Evolutionary conservation across 2,113 vertebrate species (phyloP).

Genomic region (Sylvia atricapilla): DNA sequence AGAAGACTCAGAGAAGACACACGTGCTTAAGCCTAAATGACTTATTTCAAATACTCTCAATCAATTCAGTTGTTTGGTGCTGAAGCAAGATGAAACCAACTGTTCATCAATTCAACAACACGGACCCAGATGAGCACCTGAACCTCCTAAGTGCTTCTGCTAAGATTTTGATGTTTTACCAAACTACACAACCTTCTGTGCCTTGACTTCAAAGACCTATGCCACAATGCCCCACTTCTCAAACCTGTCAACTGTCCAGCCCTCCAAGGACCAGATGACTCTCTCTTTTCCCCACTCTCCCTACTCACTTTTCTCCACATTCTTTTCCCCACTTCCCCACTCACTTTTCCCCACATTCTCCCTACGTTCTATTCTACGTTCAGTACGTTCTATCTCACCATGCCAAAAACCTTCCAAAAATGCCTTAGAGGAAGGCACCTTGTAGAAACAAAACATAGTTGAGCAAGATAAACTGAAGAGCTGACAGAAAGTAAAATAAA

Average conservation of each 20-base stretch:
- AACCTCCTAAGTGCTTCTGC: background rate
- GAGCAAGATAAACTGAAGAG: background rate
- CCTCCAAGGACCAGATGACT: background rate
- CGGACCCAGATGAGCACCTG: background rate
- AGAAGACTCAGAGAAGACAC: background rate
- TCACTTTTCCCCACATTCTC: background rate
- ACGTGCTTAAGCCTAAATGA: background rate
- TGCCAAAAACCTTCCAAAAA: background rate
- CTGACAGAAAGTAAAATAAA: background rate
- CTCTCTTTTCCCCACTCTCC: rapidly evolving
- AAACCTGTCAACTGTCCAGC: background rate
- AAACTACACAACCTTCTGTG: background rate
- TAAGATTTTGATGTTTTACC: background rate
- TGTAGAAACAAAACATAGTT: background rate
- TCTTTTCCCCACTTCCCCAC: rapidly evolving
- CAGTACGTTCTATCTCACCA: background rate
- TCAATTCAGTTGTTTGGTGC: background rate
- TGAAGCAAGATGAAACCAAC: background rate
- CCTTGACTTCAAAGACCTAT: background rate
- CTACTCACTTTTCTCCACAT: too few relatives aligned
- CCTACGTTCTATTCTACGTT: too few relatives aligned
- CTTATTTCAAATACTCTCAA: background rate
- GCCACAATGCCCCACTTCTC: background rate
- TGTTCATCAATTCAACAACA: background rate
- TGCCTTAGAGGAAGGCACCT: background rate